Base-by-base conservation (phyloP, 2,797 vertebrate species). In the Trachurus trachurus region DNA sequence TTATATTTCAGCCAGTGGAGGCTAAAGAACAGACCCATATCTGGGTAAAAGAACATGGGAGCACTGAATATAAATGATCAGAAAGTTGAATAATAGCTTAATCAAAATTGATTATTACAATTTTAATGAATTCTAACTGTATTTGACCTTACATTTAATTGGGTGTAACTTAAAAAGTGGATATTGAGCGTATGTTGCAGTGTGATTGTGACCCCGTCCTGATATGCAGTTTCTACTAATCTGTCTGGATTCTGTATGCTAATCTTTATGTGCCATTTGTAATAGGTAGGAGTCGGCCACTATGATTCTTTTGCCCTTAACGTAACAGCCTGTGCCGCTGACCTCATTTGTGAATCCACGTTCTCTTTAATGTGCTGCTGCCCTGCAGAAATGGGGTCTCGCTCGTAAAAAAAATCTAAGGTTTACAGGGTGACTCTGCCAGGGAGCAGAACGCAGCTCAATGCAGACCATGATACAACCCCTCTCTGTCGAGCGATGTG, bases 341-440 rank as follows among this genome's bases (percentile, higher is more conserved):
- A 89, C 84, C 87, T 91, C 86, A 89, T 91, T 90, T 88, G 67
- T 78, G 81, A 74, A 84, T 81, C 74, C 83, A 81, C 84, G 82
- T 74, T 83, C 78, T 65, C 58, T 88, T 80, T 87, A 87, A 87
- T 85, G 82, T 58, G 60, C 22, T 26, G 42, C 40, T 74, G 86
- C 83, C 80, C 80, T 69, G 53, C 69, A 74, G 82, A 85, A 86
- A 87, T 82, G 64, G 63, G 76, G 72, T 87, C 82, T 53, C 17
- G 64, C 86, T 87, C 54, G 69, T 89, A 50, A 52, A 79, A 79
- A 52, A 79, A 52, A 77, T 75, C 39, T 12, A 54, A 82, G 62
- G 68, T 80, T 90, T 90, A 79, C 82, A 74, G 78, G 70, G 76
- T 62, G 71, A 77, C 62, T 71, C 76, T 79, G 80, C 83, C 85